These are phyloP conservation scores for Samia ricini DNA, from an alignment of 1,140 invertebrate species.

Conservation along the genomic window DNA sequence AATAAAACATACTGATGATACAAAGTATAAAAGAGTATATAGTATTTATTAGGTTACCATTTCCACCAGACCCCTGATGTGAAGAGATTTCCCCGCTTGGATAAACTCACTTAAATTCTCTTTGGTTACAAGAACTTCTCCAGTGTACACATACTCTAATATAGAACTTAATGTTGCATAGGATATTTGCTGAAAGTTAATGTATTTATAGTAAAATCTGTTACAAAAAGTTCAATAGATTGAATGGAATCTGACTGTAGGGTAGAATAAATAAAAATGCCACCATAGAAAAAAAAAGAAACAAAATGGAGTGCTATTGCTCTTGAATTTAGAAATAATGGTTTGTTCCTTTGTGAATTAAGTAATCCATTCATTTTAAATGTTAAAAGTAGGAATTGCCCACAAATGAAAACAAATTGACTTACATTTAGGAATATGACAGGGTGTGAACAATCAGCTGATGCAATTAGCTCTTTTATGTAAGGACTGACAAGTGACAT, in stretches of 20 bases:
- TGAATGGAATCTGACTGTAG: too few relatives aligned
- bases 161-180: constrained; percentile 45
- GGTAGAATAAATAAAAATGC: too few relatives aligned
- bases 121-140: constrained; percentile 50
- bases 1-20: too few relatives aligned
- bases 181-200: constrained; percentile 53
- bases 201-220: too few relatives aligned
- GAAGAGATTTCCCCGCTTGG: constrained; percentile 49
- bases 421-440: constrained; percentile 80
- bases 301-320: too few relatives aligned
- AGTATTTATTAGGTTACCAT: constrained; percentile 46
- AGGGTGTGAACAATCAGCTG: constrained; percentile 86
- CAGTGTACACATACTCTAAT: constrained; percentile 59
- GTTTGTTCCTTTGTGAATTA: too few relatives aligned
- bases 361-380: too few relatives aligned
- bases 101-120: constrained; percentile 55
- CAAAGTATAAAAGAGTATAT: too few relatives aligned
- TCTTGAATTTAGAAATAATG: too few relatives aligned
- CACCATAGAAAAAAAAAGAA: too few relatives aligned
- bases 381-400: too few relatives aligned
- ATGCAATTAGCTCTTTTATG: constrained; percentile 84
- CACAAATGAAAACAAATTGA: background rate
- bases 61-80: constrained; percentile 60
- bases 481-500: constrained; percentile 84
- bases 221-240: too few relatives aligned